phyloP scores from a whole-genome alignment of 2,888 invertebrate genomes.

The Quadroppia sp. region DNA sequence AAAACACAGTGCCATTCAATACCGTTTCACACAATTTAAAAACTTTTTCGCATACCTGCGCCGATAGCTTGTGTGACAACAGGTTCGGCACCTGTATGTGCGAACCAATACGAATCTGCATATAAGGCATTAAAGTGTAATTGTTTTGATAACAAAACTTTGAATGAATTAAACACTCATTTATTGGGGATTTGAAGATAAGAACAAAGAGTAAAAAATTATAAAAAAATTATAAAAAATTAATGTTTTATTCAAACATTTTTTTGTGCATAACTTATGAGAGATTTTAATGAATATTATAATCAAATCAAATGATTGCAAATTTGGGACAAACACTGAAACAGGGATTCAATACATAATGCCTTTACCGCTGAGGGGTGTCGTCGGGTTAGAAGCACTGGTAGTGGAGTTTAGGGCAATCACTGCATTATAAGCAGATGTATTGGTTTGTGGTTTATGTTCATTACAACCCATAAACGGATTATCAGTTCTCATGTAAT shows the following conservation, averaged over 20 bases:
- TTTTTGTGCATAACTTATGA: no score
- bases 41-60: constrained; percentile 1
- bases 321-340: no score
- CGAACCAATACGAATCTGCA: constrained; percentile 46
- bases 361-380: not conserved
- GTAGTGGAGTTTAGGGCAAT: not conserved
- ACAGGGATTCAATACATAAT: no score
- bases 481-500: not conserved
- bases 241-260: not conserved
- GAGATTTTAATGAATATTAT: no score
- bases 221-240: no score
- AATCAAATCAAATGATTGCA: no score
- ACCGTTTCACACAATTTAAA: no score
- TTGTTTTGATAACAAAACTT: not conserved
- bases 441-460: not conserved
- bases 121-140: constrained; percentile 12
- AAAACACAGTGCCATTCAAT: no score
- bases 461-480: not conserved
- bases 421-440: not conserved
- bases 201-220: no score
- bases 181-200: no score
- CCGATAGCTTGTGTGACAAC: not conserved
- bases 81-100: constrained; percentile 42
- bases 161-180: no score
- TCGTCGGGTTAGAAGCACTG: not conserved